Conservation (phyloP, 2,113 vertebrate genomes). For the Pseudopodoces humilis region DNA sequence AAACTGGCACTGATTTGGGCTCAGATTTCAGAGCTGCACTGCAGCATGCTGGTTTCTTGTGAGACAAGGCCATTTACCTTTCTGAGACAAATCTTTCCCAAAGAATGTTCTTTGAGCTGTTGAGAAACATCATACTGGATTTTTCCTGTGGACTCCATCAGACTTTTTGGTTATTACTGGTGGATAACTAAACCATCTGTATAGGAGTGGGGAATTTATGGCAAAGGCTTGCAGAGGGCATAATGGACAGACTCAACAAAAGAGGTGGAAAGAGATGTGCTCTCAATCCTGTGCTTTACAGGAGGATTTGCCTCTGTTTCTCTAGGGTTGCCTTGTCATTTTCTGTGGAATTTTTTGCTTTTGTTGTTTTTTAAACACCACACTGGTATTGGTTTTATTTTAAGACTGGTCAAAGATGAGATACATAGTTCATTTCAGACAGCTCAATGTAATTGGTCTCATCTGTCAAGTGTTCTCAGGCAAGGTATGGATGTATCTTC, state of each 20-base stretch:
- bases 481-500: not conserved
- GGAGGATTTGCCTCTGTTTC: not conserved
- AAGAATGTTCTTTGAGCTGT: not conserved
- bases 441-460: not conserved
- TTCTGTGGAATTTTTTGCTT: not conserved
- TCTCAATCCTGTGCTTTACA: not conserved
- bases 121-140: not conserved
- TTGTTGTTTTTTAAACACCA: not conserved
- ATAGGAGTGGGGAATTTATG: not conserved
- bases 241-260: not conserved
- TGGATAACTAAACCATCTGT: not conserved
- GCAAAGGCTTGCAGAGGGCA: not conserved
- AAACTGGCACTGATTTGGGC: not conserved
- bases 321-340: not conserved
- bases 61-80: not conserved
- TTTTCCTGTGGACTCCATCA: not conserved
- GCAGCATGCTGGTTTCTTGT: not conserved
- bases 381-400: not conserved
- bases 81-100: not conserved
- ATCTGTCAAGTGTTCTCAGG: not conserved
- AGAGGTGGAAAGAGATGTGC: not conserved
- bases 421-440: not conserved
- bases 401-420: not conserved
- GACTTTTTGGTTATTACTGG: not conserved
- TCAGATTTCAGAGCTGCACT: not conserved